Base-by-base conservation (phyloP, 2,113 vertebrate species). In the Lampris megalopsis region DNA sequence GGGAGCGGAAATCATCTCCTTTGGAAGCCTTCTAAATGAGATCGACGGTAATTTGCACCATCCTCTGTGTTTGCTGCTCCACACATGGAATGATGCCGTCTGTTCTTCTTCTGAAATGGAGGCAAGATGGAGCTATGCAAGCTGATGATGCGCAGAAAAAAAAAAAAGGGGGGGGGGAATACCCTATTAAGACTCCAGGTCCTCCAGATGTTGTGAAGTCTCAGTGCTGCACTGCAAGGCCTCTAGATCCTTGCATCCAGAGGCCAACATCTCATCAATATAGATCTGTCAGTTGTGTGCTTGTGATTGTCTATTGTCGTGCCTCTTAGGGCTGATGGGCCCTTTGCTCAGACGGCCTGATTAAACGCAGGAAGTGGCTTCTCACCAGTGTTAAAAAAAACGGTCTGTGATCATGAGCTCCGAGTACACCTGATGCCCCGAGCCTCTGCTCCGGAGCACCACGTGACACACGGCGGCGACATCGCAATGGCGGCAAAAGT, bases 331-430 rank as follows among this genome's bases (percentile, higher is more conserved):
- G 65, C 60, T 62, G 68, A 63, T 71, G 7, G 59, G 60, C 53
- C 41, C 59, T 43, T 65, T 71, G 41, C 69, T 71, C 71, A 77
- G 58, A 80, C 60, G 64, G 73, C 65, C 52, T 84, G 86, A 92
- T 90, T 88, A 24, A 24, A 84, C 64, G 11, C 71, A 77, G 73
- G 64, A 8, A 63, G 40, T 45, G 70, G 82, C 64, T 66, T 45
- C 64, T 69, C 74, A 84, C 57, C 36, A 49, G 41, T 54, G 57
- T 59, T 49, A 41, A 81, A 88, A 61, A 73, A 68, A 38, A 24
- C 24, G 24, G 47, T 75, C 66, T 79, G 1, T 84, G 73, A 91
- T 90, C 60, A 80, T 80, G 13, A 56, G 68, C 81, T 80, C 71
- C 71, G 71, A 80, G 74, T 59, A 74, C 53, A 68, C 37, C 66